Evolutionary conservation across 2,888 invertebrate genomes (phyloP).

Genomic region (Antheraea assamensis): DNA sequence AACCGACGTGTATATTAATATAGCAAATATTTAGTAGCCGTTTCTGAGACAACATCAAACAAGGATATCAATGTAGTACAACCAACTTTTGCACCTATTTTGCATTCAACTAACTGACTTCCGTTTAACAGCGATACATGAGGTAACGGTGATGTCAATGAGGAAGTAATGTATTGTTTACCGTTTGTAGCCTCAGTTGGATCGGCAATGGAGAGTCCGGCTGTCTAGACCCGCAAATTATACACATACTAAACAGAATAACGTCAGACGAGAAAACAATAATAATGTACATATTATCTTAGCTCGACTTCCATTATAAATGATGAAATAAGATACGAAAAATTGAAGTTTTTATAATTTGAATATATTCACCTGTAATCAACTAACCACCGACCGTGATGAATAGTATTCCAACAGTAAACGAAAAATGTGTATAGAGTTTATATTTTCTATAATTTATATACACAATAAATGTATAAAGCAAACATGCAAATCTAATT

Average conservation of each 20-base stretch:
- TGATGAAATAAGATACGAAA: neutral
- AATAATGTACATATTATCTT: conserved; percentile 1
- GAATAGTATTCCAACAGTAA: neutral
- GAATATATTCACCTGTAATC: neutral
- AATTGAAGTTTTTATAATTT: neutral
- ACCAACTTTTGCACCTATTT: conserved; percentile 9
- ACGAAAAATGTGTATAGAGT: neutral
- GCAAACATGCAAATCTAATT: no score
- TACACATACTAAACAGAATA: neutral
- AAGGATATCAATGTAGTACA: conserved; percentile 8
- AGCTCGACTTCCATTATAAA: neutral
- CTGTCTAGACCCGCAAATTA: neutral
- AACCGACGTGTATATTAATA: neutral
- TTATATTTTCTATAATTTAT: neutral
- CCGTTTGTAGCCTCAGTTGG: conserved; percentile 13
- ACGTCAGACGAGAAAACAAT: neutral
- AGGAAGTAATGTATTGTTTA: conserved; percentile 17
- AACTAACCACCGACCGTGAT: neutral
- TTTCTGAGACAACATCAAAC: neutral
- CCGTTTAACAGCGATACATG: conserved; percentile 9
- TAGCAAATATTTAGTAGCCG: neutral
- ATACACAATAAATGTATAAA: no score
- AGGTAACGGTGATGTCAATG: conserved; percentile 17
- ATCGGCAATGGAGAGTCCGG: neutral
- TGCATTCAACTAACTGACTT: conserved; percentile 10